These are phyloP conservation scores for Oceanites oceanicus DNA, from an alignment of 2,113 vertebrate genomes.

Conservation along the genomic window DNA sequence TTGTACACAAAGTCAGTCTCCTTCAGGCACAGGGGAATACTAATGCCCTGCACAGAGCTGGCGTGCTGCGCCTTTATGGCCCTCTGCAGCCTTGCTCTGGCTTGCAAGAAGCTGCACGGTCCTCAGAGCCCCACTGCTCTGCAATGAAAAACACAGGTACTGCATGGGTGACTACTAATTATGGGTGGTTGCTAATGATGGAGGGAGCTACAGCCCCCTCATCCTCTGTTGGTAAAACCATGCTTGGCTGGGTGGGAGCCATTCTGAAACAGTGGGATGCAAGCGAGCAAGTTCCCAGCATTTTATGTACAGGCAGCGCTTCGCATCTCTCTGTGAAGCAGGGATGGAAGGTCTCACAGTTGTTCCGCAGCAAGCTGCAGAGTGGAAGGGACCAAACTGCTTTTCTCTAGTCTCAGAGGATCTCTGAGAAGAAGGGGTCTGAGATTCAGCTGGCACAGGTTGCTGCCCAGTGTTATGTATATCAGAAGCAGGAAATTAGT, in stretches of 20 bases:
- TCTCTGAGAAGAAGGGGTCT: background rate
- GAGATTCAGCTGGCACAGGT: background rate
- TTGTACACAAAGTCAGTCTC: background rate
- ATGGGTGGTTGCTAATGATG: background rate
- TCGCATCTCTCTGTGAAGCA: background rate
- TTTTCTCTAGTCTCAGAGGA: background rate
- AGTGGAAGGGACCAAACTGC: background rate
- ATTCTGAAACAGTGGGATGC: background rate
- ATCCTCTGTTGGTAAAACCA: background rate
- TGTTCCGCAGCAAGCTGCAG: background rate
- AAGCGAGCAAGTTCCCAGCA: background rate
- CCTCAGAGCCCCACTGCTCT: background rate
- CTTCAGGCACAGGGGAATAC: background rate
- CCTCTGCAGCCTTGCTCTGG: background rate
- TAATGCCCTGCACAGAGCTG: background rate
- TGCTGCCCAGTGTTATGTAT: background rate
- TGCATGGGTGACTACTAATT: background rate
- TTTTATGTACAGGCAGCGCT: background rate
- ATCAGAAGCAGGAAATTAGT: background rate
- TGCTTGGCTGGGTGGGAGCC: background rate
- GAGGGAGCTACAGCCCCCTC: background rate
- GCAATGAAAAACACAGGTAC: background rate
- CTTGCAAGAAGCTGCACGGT: background rate
- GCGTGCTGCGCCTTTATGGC: background rate
- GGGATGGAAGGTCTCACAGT: background rate